Base-by-base conservation (phyloP, 1,140 invertebrate genomes). In the Aphis gossypii region DNA sequence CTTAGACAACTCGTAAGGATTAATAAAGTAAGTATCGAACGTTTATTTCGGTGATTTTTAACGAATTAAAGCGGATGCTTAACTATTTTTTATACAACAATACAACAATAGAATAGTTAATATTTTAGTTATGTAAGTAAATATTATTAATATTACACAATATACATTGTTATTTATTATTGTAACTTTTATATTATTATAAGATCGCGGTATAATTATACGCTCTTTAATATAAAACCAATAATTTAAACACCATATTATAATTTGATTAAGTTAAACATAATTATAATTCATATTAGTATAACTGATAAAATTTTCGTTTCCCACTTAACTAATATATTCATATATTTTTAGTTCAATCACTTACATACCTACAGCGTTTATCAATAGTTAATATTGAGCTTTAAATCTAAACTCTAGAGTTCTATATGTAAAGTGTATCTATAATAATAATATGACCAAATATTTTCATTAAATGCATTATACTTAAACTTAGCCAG, bases 331-430 rank as follows among this genome's bases (percentile, higher is more conserved):
- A 68, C 30, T 30, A n/a, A 68, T 11, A 4, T 14, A 30, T 68
- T n/a, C 30, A 30, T 68, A 51, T 68, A n/a, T 68, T 68, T 68
- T 68, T 6, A 18, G n/a, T 18, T 4, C 18, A n/a, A 35, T 18
- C 60, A n/a, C 5, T 0, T 76, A n/a, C 30, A 18, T n/a, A n/a
- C 1, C 0, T 76, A n/a, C 30, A 18, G 18, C 0, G 30, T 14
- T n/a, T n/a, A n/a, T 18, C 11, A 18, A 83, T 41, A 41, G 20
- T 41, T 83, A 3, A 21, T 83, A 23, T 21, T 83, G 41, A 21
- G 2, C 9, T 84, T 44, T 14, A 11, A 30, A 14, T 46, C 9
- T n/a, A n/a, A n/a, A 86, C 5, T n/a, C 23, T 30, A 86, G 14
- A 23, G 21, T 46, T 0, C 8, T 11, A 11, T 46, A 46, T 46